A percentile compares a stretch with the other conserved stretches of the same genome.
These are phyloP conservation scores for Carollia perspicillata DNA, from an alignment of 2,113 vertebrate species.

Conservation along the genomic window DNA sequence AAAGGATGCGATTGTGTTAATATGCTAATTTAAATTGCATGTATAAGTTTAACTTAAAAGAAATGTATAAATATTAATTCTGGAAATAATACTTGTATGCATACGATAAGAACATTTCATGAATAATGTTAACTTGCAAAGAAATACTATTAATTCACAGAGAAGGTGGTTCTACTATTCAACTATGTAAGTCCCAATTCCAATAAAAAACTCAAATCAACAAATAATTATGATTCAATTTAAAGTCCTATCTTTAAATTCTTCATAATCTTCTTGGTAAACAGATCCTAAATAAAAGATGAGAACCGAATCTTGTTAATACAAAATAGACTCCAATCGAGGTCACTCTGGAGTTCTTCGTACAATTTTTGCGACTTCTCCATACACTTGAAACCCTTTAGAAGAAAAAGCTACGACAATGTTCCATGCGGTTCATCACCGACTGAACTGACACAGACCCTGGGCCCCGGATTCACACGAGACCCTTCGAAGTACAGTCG, in stretches of 20 bases:
- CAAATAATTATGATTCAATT: slow-evolving; percentile 37
- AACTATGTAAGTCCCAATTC: not conserved
- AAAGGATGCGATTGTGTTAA: not conserved
- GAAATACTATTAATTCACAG: slow-evolving; percentile 22
- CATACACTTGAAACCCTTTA: not conserved
- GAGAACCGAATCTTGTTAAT: slow-evolving; percentile 25
- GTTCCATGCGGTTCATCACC: not conserved
- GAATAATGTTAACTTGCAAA: not conserved
- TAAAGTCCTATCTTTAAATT: slow-evolving; percentile 34
- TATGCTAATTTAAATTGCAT: slow-evolving; percentile 17
- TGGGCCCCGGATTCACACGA: not conserved
- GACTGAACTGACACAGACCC: not conserved
- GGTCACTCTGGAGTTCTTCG: not conserved
- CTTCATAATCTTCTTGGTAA: slow-evolving; percentile 56
- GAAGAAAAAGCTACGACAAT: not conserved
- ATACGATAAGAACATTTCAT: slow-evolving; percentile 13
- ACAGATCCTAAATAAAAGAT: slow-evolving; percentile 56
- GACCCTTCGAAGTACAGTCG: not conserved
- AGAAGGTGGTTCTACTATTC: not conserved
- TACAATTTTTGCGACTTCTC: not conserved
- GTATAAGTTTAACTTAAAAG: not conserved
- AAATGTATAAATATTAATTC: not conserved
- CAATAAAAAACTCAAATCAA: slow-evolving; percentile 26
- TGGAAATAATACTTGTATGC: not conserved
- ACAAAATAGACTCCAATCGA: not conserved